Evolutionary conservation across 2,888 invertebrate species (phyloP), one percentile per base, ranked within the genome.

Genomic region (Campopleginae sp.): DNA sequence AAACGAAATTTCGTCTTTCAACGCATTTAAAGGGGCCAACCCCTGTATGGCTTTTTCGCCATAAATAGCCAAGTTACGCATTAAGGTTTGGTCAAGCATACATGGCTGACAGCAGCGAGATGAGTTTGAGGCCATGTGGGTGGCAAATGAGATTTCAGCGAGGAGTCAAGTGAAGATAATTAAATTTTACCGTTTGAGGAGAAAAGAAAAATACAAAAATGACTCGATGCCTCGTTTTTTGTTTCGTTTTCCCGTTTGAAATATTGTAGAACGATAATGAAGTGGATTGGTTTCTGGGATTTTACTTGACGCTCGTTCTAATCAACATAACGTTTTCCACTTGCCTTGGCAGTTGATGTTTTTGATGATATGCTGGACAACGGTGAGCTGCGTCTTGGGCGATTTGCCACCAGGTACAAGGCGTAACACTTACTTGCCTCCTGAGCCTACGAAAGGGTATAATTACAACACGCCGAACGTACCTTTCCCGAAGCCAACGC

Each of bases 381-480:
- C 74, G 90, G 79, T 87, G 86, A 80, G 76, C 66, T 74, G 74
- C 80, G 86, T 94, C 82, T 90, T 95, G 86, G 95, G 95, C 86
- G 94, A 95, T 88, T 95, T 95, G 75, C 94, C 95, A 65, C 96
- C 96, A 1, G 96, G 96, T 17, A 95, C 96, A 85, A 88, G 92
- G 74, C 91, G 92, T 76, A 96, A 97, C 92, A 96, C 96, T 80
- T 97, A 97, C 94, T 95, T 97, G 76, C 97, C 97, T 27, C 95
- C 95, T 4, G 95, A 96, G 46, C 96, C 95, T 91, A 96, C 96
- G 88, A 93, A 92, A 81, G 92, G 93, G 44, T 97, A 97, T 94
- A 95, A 95, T 88, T 97, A 97, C 93, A 95, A 95, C n/a, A 95
- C 95, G 63, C 97, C 97, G 2, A 88, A 93, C 10, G 94, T 95